Base-by-base conservation (phyloP, 2,888 invertebrate species). In the Drosophila phalerata region DNA sequence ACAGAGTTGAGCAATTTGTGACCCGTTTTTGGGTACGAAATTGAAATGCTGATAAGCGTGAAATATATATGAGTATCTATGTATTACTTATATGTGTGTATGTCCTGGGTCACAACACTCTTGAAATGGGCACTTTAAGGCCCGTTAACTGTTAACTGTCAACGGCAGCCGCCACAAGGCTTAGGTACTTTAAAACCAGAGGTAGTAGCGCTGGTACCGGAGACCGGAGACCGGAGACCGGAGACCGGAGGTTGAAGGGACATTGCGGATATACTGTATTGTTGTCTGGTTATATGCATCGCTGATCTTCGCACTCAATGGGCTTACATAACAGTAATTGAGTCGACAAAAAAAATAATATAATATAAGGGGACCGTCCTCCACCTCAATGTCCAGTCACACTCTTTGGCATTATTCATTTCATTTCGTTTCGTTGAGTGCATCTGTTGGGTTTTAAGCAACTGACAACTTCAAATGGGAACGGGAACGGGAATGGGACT, bases 21-120 rank as follows among this genome's bases (percentile, higher is more conserved):
- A 77, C 57, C 69, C 51, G 61, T 38, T 48, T 56, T 55, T 38
- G 47, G 51, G 37, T 22, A 37, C 48, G 42, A 58, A 38, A 73
- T 77, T 58, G 68, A 71, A 78, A 76, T 71, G 85, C 83, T 84
- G 90, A 90, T 87, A 90, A 91, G 88, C 91, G 89, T 90, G 77
- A 90, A 90, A 88, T 86, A 71, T 86, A 71, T 66, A 1, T n/a
- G 37, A 37, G 37, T 37, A 56, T 69, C 37, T 57, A 30, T 30
- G 30, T 30, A 30, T 30, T 10, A 52, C 19, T 2, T 40, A 32
- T 17, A 19, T 48, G 6, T 48, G 5, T 42, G 5, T 48, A 34
- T 80, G 80, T 79, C 73, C 80, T 73, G 73, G 69, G 68, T 57
- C 79, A 65, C 13, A 15, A 51, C 8, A 11, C 32, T 22, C 81